Conservation (phyloP, 2,888 invertebrate genomes). For the Dynastes hyllus region DNA sequence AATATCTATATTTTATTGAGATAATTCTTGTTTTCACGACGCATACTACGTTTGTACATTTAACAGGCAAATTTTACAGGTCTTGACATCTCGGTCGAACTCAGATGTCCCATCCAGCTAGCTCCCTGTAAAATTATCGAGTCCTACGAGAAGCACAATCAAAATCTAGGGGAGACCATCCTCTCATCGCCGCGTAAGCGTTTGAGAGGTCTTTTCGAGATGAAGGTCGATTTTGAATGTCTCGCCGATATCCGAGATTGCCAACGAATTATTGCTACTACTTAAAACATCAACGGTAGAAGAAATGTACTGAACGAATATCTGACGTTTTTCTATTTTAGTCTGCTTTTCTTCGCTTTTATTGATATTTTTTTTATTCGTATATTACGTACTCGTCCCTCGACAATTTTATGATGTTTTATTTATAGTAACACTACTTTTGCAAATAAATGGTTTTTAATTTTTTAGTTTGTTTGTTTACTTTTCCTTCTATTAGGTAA, state of each 20-base stretch:
- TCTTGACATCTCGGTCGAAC: slow-evolving; percentile 61
- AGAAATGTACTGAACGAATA: no score
- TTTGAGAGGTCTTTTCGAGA: slow-evolving; percentile 50
- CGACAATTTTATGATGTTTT: slow-evolving; percentile 24
- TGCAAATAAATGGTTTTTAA: slow-evolving; percentile 37
- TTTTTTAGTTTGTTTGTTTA: background rate
- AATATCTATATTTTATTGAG: no score
- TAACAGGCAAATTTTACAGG: slow-evolving; percentile 52
- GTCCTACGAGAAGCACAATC: slow-evolving; percentile 29
- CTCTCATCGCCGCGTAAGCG: slow-evolving; percentile 9
- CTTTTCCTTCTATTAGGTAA: background rate
- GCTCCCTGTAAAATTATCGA: slow-evolving; percentile 60
- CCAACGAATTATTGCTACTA: slow-evolving; percentile 61
- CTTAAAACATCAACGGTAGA: slow-evolving; percentile 70
- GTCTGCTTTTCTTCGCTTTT: slow-evolving; percentile 4
- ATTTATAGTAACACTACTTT: slow-evolving; percentile 9
- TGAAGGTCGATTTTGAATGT: slow-evolving; percentile 63
- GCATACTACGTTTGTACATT: no score
- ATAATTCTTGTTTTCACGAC: no score
- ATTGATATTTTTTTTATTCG: background rate
- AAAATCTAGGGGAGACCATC: slow-evolving; percentile 15
- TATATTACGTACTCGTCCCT: background rate
- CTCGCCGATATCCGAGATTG: slow-evolving; percentile 63
- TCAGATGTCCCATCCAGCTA: slow-evolving; percentile 62
- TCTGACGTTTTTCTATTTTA: background rate